Evolutionary conservation across 1,140 invertebrate species (phyloP).

Genomic region (Ptiloglossa arizonensis): DNA sequence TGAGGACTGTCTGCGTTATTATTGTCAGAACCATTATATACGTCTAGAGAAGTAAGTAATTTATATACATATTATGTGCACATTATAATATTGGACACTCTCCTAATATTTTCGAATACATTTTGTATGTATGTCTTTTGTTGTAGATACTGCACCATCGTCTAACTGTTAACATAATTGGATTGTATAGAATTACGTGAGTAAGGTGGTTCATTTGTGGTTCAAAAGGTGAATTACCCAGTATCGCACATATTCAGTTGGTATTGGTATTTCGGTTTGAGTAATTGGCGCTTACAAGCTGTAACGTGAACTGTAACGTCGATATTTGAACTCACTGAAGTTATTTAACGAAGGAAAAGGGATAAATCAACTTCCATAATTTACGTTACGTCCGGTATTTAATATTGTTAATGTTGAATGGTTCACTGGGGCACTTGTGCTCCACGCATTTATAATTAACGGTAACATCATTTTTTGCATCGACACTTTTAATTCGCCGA

Average conservation of each 20-base stretch:
- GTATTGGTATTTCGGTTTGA: background rate
- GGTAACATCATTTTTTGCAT: background rate
- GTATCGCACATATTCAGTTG: background rate
- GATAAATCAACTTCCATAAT: slow-evolving; percentile 48
- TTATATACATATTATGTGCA: too few species aligned
- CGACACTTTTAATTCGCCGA: background rate
- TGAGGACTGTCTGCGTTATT: too few species aligned
- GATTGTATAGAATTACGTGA: too few species aligned
- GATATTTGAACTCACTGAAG: slow-evolving; percentile 8
- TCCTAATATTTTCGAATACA: too few species aligned
- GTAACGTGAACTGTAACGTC: background rate
- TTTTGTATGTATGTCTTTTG: too few species aligned
- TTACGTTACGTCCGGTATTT: slow-evolving; percentile 37
- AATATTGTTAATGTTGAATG: slow-evolving; percentile 56
- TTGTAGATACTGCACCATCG: too few species aligned
- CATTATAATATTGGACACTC: too few species aligned
- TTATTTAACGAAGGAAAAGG: background rate
- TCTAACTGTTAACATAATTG: too few species aligned
- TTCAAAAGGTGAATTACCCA: background rate
- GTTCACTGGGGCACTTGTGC: slow-evolving; percentile 33
- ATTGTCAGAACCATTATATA: too few species aligned
- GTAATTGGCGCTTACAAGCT: slow-evolving; percentile 16
- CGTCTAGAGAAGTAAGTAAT: too few species aligned
- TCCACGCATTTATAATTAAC: background rate
- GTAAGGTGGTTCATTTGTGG: too few species aligned